These are phyloP conservation scores for Lampris incognitus DNA, from an alignment of 2,113 vertebrate species.

Conservation along the genomic window DNA sequence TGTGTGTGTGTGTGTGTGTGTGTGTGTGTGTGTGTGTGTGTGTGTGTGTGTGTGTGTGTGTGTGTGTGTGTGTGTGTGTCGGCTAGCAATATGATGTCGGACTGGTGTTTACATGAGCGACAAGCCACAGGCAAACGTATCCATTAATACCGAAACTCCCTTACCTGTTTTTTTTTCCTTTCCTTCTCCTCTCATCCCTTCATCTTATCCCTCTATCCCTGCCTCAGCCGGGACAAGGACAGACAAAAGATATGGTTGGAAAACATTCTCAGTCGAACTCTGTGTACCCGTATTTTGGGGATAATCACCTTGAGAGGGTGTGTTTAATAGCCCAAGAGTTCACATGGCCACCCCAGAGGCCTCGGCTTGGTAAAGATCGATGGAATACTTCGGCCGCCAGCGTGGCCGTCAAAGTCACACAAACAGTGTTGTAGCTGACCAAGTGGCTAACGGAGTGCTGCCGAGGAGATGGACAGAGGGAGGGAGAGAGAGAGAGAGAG, in stretches of 20 bases:
- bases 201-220: slow-evolving; percentile 27
- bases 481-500: slow-evolving; percentile 2
- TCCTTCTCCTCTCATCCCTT: slow-evolving; percentile 29
- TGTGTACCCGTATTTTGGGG: slow-evolving; percentile 46
- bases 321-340: slow-evolving; percentile 76
- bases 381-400: slow-evolving; percentile 49
- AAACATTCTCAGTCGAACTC: slow-evolving; percentile 6
- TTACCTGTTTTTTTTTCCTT: slow-evolving; percentile 46
- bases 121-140: slow-evolving; percentile 74
- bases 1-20: slow-evolving; percentile 12
- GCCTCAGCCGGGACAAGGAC: slow-evolving; percentile 27
- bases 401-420: slow-evolving; percentile 50
- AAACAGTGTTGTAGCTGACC: slow-evolving; percentile 1
- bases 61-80: slow-evolving; percentile 13
- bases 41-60: slow-evolving; percentile 26
- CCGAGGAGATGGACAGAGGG: slow-evolving; percentile 52
- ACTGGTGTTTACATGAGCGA: slow-evolving; percentile 73
- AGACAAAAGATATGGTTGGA: slow-evolving; percentile 28
- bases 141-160: slow-evolving; percentile 67
- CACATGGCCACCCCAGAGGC: slow-evolving; percentile 60
- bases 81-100: slow-evolving; percentile 65
- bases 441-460: slow-evolving; percentile 46
- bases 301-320: slow-evolving; percentile 66
- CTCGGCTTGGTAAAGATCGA: slow-evolving; percentile 63
- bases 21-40: slow-evolving; percentile 20